Evolutionary conservation across 2,888 invertebrate genomes (phyloP), one percentile per base, ranked within the genome.

Genomic region (Plagodis pulveraria): DNA sequence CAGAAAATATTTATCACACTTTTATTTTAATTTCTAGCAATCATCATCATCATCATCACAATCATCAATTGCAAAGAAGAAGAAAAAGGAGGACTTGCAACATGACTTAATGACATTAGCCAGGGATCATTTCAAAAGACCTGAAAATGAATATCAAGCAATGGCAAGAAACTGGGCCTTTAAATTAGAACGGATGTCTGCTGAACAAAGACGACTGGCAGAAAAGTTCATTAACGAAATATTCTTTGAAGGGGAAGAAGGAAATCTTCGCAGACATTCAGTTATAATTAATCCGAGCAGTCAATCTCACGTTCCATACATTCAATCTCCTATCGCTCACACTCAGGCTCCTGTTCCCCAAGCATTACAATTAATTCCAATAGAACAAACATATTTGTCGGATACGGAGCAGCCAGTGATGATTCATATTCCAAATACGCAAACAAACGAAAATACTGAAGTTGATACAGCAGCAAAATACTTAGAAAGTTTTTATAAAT

Each of bases 221-320:
- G 62, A 62, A 58, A 62, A 62, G 58, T 58, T 62, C 33, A 62
- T 62, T 38, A 58, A 62, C 35, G 58, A 62, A 52, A 62, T 62
- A 58, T 55, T 62, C 43, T 62, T 62, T 62, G 62, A 58, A 62
- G 60, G 60, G 8, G 61, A 62, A 62, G 56, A 57, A 50, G 62
- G 58, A 58, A 57, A 58, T 58, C 58, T 62, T 58, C 51, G 43
- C 11, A 57, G 50, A 51, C 50, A 51, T 51, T 56, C 55, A 38
- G 52, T 52, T 33, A 48, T 51, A 52, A 57, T 52, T 48, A 51
- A 54, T 48, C 47, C 42, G 54, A 54, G 48, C 54, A 54, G 49
- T 40, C 38, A 40, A 40, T 40, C 38, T 40, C 38, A 5, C 38
- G 38, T 40, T 40, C 38, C 38, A 40, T 40, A 40, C 38, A 40